A percentile compares a stretch with the other conserved stretches of the same genome.
Evolutionary conservation across 2,113 vertebrate species (phyloP).

Genomic region (Corydoras maculifer): DNA sequence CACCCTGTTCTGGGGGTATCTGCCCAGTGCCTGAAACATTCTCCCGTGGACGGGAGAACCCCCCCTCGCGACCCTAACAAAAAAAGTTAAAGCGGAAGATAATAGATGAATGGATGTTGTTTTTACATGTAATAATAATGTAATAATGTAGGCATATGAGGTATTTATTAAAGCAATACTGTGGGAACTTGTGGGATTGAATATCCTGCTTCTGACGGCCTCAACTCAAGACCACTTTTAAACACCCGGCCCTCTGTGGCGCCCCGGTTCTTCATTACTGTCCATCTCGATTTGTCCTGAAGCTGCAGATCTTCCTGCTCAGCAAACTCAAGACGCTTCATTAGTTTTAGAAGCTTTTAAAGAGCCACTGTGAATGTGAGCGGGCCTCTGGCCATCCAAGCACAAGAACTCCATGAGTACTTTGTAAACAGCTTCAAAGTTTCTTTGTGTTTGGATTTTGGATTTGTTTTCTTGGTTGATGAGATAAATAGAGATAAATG

Average conservation of each 20-base stretch:
- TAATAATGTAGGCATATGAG: too few species aligned
- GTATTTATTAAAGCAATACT: too few species aligned
- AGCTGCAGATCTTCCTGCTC: constrained; percentile 29
- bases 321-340: constrained; percentile 60
- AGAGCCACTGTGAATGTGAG: constrained; percentile 55
- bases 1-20: too few species aligned
- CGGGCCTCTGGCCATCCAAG: constrained; percentile 55
- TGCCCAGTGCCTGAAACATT: too few species aligned
- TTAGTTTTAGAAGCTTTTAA: constrained; percentile 59
- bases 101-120: too few species aligned
- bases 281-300: constrained; percentile 9
- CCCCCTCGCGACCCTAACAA: too few species aligned
- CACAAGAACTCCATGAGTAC: constrained; percentile 33
- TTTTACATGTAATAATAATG: too few species aligned
- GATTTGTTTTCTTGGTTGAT: not conserved
- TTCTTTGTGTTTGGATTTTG: too few species aligned
- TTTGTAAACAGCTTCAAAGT: not conserved
- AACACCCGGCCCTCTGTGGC: not conserved
- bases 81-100: too few species aligned
- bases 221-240: constrained; percentile 1
- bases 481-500: too few species aligned
- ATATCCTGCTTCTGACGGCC: not conserved
- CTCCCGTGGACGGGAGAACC: too few species aligned
- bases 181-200: not conserved
- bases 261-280: not conserved